Evolutionary conservation across 2,113 vertebrate species (phyloP), one percentile per base, ranked within the genome.

Genomic region (Cyanistes caeruleus): DNA sequence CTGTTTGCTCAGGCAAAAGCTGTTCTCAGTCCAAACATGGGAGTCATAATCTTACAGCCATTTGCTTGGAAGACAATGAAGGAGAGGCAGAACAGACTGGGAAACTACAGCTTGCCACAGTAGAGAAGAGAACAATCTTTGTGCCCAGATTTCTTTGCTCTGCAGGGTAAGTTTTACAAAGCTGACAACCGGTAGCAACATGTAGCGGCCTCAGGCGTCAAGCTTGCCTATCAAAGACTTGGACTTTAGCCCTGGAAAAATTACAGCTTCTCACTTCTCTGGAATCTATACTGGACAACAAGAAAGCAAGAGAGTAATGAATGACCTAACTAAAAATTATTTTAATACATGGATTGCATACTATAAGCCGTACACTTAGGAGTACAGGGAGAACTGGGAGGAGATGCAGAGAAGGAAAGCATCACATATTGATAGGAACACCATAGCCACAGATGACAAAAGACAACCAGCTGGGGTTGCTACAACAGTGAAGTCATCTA

Each of bases 51-150:
- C 95, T 87, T 96, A 72, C 19, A 84, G 93, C 84, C 75, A 88
- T 91, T 94, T 96, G 85, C 95, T 92, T 70, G 76, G 75, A 91
- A 96, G 94, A 97, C 96, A 98, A 97, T 96, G 95, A 95, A 94
- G 95, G 77, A 91, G 96, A 96, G 78, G 82, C 89, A 90, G 86
- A 89, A 82, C 89, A 90, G 90, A 76, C 92, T 58, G 78, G 76
- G 84, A 97, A 96, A 88, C 62, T 53, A 88, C 82, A 95, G 89
- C 74, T 93, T 92, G 82, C 91, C 28, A 3, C 2, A 1, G 78
- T 46, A 58, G 53, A 94, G 87, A 89, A 81, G 84, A 93, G 82
- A 93, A 87, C 30, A 31, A 88, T 74, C 79, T 95, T 65, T 95
- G 94, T 91, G 96, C 73, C 84, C 93, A 77, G 75, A 72, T 93